Percentiles rank a stretch among this genome's conserved stretches.
Conservation (phyloP, 2,888 invertebrate genomes). For the Hipparchia semele region DNA sequence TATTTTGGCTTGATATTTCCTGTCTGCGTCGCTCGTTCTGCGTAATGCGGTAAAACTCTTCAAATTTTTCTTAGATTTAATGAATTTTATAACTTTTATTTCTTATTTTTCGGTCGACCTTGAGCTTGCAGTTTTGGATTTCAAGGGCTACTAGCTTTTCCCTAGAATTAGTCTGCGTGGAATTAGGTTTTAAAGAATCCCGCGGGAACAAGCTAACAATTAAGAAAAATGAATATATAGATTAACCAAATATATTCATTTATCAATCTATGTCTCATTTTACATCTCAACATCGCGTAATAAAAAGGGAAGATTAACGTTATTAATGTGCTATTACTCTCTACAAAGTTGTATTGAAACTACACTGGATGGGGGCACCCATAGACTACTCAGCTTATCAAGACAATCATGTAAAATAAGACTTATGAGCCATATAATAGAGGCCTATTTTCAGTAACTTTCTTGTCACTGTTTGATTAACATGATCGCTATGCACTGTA, state of each 20-base stretch:
- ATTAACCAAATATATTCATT: background rate
- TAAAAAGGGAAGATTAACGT: conserved; percentile 11
- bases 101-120: no score
- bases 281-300: conserved; percentile 3
- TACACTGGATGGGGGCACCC: conserved; percentile 6
- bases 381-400: background rate
- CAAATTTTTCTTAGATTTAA: background rate
- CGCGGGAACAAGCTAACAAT: background rate
- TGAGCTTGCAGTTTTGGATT: no score
- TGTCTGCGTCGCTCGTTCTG: background rate
- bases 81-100: no score
- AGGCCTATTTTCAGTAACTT: background rate
- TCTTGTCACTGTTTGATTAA: conserved; percentile 7
- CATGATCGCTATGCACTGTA: conserved; percentile 22
- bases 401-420: background rate
- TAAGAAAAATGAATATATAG: no score
- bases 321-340: conserved; percentile 19
- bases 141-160: no score
- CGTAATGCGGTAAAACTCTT: background rate
- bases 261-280: background rate
- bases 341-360: conserved; percentile 22
- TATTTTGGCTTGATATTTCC: background rate
- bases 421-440: background rate
- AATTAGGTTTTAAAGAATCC: no score
- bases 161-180: no score